phyloP scores from a whole-genome alignment of 2,797 vertebrate genomes.

The Pyrocephalus nanus region DNA sequence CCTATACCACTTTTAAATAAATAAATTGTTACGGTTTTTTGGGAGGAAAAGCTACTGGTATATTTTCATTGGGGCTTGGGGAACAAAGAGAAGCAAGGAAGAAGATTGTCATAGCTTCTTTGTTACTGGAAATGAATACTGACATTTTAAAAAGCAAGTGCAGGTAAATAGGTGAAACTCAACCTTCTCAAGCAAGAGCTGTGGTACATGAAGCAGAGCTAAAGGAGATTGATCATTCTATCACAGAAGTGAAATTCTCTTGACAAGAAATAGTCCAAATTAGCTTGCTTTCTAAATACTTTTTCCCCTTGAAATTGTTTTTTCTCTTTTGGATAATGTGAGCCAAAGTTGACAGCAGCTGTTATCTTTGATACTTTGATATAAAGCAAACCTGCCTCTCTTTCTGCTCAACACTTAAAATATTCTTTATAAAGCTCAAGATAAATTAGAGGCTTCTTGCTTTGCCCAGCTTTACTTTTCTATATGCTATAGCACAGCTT shows the following conservation, averaged over 20 bases:
- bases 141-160: neutral
- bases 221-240: neutral
- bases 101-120: neutral
- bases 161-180: neutral
- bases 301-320: neutral
- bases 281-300: neutral
- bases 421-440: neutral
- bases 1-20: neutral
- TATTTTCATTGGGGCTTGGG: neutral
- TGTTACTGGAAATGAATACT: neutral
- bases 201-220: fast-evolving
- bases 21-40: fast-evolving
- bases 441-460: neutral
- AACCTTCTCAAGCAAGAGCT: neutral
- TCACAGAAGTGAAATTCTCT: neutral
- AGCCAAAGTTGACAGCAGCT: neutral
- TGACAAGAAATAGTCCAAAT: neutral
- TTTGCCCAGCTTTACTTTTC: neutral
- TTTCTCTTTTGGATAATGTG: neutral
- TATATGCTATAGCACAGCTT: neutral
- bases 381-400: neutral
- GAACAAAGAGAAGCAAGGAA: neutral
- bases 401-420: neutral
- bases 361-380: neutral
- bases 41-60: neutral